Conservation (phyloP, 2,888 invertebrate genomes). For the Dryobotodes eremita region DNA sequence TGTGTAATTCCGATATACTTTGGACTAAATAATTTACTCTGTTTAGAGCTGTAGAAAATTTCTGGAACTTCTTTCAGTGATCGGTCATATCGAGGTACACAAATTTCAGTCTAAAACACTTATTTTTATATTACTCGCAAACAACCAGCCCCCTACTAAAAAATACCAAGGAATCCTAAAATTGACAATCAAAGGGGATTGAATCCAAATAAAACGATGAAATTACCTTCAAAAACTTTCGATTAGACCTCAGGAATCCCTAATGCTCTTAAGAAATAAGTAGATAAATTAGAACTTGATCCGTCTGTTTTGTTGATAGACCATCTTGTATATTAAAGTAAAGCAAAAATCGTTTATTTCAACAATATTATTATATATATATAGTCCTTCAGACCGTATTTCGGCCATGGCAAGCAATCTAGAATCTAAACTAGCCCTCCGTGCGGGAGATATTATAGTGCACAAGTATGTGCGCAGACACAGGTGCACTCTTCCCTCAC, state of each 20-base stretch:
- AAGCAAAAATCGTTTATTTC: no score
- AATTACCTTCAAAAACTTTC: background rate
- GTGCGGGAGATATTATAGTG: no score
- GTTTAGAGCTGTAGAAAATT: background rate
- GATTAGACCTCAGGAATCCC: background rate
- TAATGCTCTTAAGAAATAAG: background rate
- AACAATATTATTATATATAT: no score
- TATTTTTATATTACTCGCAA: background rate
- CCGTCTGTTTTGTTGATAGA: background rate
- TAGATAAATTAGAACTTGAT: background rate
- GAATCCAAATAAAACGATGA: background rate
- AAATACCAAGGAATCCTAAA: no score
- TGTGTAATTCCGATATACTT: no score
- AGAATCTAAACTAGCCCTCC: no score
- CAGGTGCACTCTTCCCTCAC: no score
- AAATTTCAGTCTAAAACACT: background rate
- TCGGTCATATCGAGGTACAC: no score
- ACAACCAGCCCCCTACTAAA: background rate
- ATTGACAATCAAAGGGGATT: background rate
- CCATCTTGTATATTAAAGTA: no score
- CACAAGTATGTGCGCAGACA: no score
- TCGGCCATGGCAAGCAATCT: no score
- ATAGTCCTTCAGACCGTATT: no score
- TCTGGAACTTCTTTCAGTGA: background rate
- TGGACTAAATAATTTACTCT: constrained; percentile 33